A percentile compares a stretch with the other conserved stretches of the same genome.
Conservation (phyloP, 2,888 invertebrate genomes). For the Dasysyrphus tricinctus region DNA sequence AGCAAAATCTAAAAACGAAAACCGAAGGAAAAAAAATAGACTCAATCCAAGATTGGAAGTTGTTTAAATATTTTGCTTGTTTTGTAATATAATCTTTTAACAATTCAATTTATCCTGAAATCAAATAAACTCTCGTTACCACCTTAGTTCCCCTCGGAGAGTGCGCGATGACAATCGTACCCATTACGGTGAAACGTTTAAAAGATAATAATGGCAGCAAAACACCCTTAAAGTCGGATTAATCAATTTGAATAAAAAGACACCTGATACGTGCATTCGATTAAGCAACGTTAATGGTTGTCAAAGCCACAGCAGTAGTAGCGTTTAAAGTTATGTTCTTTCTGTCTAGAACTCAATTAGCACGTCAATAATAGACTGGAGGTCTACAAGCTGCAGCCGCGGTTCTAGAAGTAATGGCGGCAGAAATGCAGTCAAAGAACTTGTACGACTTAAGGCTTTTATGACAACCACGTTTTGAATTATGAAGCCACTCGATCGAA, state of each 20-base stretch:
- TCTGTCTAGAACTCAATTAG: constrained; percentile 61
- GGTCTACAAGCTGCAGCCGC: neutral
- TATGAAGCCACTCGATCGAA: constrained; percentile 28
- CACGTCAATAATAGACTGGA: constrained; percentile 33
- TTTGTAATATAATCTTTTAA: constrained; percentile 47
- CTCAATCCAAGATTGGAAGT: constrained; percentile 42
- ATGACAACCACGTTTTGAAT: constrained; percentile 46
- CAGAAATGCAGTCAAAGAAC: constrained; percentile 41
- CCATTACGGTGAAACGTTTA: constrained; percentile 2
- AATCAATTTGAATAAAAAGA: constrained; percentile 52
- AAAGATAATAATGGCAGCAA: constrained; percentile 37
- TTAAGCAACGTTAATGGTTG: constrained; percentile 55
- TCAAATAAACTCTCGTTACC: neutral
- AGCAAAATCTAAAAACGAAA: neutral
- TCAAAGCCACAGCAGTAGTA: constrained; percentile 13
- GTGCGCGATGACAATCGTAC: neutral
- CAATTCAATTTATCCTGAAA: constrained; percentile 29
- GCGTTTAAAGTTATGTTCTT: constrained; percentile 43
- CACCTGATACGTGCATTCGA: constrained; percentile 51
- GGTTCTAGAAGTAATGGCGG: constrained; percentile 24
- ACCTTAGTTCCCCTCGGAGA: neutral
- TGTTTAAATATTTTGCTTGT: constrained; percentile 27
- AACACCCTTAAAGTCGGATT: constrained; percentile 50
- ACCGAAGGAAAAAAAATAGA: constrained; percentile 11
- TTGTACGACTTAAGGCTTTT: constrained; percentile 19